These are phyloP conservation scores for Ammodytes dubius DNA, from an alignment of 2,113 vertebrate genomes.

Conservation along the genomic window DNA sequence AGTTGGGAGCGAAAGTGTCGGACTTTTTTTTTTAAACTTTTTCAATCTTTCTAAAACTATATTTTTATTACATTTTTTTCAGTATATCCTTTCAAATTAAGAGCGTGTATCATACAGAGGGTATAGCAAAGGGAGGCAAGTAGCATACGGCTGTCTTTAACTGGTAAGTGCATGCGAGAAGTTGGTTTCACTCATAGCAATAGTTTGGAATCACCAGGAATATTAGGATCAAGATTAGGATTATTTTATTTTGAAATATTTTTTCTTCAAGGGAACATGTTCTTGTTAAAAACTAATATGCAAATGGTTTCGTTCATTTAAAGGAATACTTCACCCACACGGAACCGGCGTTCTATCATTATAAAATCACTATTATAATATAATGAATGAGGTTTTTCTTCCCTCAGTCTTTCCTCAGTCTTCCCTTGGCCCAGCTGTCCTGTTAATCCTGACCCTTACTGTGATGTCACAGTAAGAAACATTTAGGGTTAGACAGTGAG, in stretches of 20 bases:
- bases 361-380: no score
- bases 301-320: conserved; percentile 11
- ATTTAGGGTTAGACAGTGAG: no score
- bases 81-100: conserved; percentile 20
- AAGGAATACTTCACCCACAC: no score
- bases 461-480: no score
- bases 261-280: neutral
- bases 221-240: neutral
- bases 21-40: neutral
- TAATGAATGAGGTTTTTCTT: no score
- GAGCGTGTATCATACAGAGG: conserved; percentile 51
- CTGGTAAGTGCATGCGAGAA: conserved; percentile 78
- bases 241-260: neutral
- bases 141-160: conserved; percentile 59
- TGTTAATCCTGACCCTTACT: no score
- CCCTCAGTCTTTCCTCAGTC: no score
- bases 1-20: conserved; percentile 27
- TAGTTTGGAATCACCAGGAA: conserved; percentile 11
- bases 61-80: neutral
- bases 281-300: neutral
- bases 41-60: conserved; percentile 29
- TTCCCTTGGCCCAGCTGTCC: no score
- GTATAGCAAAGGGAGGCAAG: conserved; percentile 67
- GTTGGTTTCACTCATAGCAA: conserved; percentile 27
- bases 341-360: no score